These are phyloP conservation scores for Drosophila borealis DNA, from an alignment of 2,888 invertebrate genomes.

Conservation along the genomic window DNA sequence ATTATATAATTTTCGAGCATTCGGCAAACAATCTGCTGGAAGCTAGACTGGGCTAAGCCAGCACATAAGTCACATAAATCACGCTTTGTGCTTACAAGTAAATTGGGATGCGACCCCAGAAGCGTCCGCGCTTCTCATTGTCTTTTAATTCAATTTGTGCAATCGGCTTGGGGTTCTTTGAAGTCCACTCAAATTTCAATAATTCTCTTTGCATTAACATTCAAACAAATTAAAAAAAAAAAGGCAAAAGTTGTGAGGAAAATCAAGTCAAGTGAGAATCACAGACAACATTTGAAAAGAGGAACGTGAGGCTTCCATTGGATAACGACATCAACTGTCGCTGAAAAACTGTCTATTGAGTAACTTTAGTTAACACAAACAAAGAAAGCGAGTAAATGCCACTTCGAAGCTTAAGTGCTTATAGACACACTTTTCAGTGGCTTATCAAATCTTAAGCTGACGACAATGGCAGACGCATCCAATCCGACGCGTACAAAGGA, in stretches of 20 bases:
- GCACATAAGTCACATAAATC: slow-evolving; percentile 78
- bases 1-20: slow-evolving; percentile 71
- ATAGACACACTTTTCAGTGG: slow-evolving; percentile 75
- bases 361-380: slow-evolving; percentile 59
- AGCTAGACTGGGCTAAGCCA: slow-evolving; percentile 35
- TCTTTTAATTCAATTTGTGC: slow-evolving; percentile 77
- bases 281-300: background rate
- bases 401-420: slow-evolving; percentile 68
- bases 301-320: background rate
- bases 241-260: slow-evolving; percentile 24
- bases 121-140: slow-evolving; percentile 59
- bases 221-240: slow-evolving; percentile 62
- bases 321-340: slow-evolving; percentile 57
- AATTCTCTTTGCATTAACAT: slow-evolving; percentile 69
- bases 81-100: slow-evolving; percentile 61
- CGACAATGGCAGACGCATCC: slow-evolving; percentile 46
- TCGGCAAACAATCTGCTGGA: slow-evolving; percentile 66
- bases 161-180: slow-evolving; percentile 65
- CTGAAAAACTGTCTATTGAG: slow-evolving; percentile 58
- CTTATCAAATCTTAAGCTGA: slow-evolving; percentile 77
- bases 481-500: slow-evolving; percentile 45
- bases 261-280: slow-evolving; percentile 18
- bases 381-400: slow-evolving; percentile 48
- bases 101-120: slow-evolving; percentile 28
- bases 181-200: slow-evolving; percentile 81